Conservation (phyloP, 2,797 vertebrate species). For the Centropyge bicolor region DNA sequence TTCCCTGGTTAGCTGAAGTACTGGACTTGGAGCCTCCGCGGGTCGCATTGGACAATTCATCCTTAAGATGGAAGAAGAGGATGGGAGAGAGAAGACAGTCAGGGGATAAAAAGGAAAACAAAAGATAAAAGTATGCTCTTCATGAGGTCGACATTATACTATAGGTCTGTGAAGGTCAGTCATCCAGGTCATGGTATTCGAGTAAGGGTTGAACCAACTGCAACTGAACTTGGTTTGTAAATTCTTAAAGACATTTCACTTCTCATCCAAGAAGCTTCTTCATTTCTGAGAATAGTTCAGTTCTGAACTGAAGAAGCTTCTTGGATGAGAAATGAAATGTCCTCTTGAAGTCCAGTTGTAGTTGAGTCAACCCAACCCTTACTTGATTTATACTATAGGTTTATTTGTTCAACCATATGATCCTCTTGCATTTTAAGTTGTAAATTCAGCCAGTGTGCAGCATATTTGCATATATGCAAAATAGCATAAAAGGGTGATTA, state of each 20-base stretch:
- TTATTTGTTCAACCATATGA: constrained; percentile 1
- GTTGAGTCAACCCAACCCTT: too few relatives aligned
- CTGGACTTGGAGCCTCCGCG: constrained; percentile 82
- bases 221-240: too few relatives aligned
- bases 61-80: constrained; percentile 80
- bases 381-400: too few relatives aligned
- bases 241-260: too few relatives aligned
- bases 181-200: too few relatives aligned
- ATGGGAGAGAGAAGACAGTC: background rate
- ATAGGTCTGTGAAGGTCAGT: too few relatives aligned
- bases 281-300: too few relatives aligned
- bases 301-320: too few relatives aligned
- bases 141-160: background rate
- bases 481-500: background rate
- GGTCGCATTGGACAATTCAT: constrained; percentile 90
- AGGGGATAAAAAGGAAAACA: background rate
- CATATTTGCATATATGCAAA: background rate
- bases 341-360: too few relatives aligned
- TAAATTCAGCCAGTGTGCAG: constrained; percentile 6
- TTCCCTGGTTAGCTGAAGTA: constrained; percentile 54
- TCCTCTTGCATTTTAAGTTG: background rate
- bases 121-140: background rate
- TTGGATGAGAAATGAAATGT: too few relatives aligned
- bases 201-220: too few relatives aligned
- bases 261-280: too few relatives aligned